A percentile compares a stretch with the other conserved stretches of the same genome.
Conservation (phyloP, 2,113 vertebrate species). For the Ammospiza caudacuta region DNA sequence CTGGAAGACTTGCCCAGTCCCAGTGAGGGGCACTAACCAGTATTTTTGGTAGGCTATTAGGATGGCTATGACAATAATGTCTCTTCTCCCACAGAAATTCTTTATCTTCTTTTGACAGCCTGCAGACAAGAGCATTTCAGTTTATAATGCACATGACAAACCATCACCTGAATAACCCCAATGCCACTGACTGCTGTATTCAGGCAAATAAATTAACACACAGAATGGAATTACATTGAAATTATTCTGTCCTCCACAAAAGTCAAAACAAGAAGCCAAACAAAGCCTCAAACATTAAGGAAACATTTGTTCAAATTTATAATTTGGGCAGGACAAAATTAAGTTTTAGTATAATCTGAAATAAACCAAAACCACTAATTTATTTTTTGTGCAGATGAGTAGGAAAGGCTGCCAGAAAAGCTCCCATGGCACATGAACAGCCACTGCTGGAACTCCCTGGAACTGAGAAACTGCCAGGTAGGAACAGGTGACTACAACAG, state of each 20-base stretch:
- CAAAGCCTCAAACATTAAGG: neutral
- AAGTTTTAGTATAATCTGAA: neutral
- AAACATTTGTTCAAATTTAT: neutral
- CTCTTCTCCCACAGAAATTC: conserved; percentile 92
- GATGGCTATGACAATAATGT: conserved; percentile 81
- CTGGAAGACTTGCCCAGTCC: conserved; percentile 90
- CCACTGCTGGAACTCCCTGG: neutral
- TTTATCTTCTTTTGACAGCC: conserved; percentile 89
- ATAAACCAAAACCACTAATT: neutral
- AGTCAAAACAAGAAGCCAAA: neutral
- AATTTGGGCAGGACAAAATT: neutral
- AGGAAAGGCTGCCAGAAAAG: neutral
- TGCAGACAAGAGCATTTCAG: conserved; percentile 64
- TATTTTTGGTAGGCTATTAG: conserved; percentile 89
- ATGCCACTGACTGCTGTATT: neutral
- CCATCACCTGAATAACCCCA: neutral
- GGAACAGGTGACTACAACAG: neutral
- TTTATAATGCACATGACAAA: neutral
- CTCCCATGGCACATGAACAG: neutral
- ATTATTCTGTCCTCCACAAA: neutral
- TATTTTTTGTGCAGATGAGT: neutral
- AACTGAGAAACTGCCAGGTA: neutral
- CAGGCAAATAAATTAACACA: neutral
- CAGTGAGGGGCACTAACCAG: conserved; percentile 91
- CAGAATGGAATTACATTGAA: neutral